Percentiles rank a stretch among this genome's conserved stretches.
phyloP scores from a whole-genome alignment of 2,888 invertebrate genomes.

The Podotricha telesiphe region DNA sequence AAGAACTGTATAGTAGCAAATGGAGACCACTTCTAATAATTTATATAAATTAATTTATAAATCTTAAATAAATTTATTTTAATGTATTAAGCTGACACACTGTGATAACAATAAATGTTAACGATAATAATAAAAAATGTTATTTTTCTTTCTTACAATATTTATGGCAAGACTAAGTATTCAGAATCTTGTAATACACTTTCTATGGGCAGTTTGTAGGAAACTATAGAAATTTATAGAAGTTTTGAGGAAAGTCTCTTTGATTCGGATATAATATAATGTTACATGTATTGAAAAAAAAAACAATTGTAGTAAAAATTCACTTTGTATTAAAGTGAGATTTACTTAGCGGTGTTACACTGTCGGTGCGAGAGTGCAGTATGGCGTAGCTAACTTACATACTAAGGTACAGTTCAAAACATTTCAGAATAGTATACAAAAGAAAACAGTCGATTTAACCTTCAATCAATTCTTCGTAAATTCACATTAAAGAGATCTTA shows the following conservation, averaged over 20 bases:
- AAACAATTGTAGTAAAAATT: neutral
- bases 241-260: neutral
- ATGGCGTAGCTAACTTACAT: neutral
- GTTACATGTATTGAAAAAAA: neutral
- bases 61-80: no score
- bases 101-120: no score
- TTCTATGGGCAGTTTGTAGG: neutral
- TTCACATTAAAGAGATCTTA: constrained; percentile 5
- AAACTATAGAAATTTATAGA: neutral
- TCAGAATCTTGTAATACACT: neutral
- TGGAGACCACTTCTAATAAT: no score
- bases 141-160: no score
- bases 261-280: neutral
- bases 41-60: no score
- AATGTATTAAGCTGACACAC: no score
- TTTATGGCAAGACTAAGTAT: no score
- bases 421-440: neutral
- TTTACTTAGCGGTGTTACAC: neutral
- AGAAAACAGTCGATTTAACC: constrained; percentile 1
- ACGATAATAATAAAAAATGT: no score
- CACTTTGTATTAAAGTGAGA: neutral
- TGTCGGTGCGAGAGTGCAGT: neutral
- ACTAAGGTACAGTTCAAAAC: neutral
- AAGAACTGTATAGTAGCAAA: no score
- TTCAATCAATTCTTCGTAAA: constrained; percentile 10